Evolutionary conservation across 1,140 invertebrate genomes (phyloP).

Genomic region (Megalopta genalis): DNA sequence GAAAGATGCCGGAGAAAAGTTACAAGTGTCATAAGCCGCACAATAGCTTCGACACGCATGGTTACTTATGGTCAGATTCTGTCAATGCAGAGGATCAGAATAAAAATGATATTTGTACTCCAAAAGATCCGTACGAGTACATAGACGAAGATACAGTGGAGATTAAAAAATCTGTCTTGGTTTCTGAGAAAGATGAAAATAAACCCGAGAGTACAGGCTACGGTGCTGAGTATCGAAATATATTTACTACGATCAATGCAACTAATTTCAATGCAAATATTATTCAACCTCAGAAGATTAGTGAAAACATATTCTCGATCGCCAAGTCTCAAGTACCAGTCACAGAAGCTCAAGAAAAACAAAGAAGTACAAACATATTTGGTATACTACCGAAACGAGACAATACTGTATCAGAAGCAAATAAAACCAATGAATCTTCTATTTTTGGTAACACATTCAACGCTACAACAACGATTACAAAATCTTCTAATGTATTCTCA

Average conservation of each 20-base stretch:
- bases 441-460: not conserved
- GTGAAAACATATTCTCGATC: not conserved
- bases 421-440: not conserved
- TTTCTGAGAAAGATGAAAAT: slow-evolving; percentile 15
- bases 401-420: not conserved
- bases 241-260: slow-evolving; percentile 7
- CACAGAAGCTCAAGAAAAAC: not conserved
- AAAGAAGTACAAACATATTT: slow-evolving; percentile 17
- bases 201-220: not conserved
- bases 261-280: not conserved
- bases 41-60: slow-evolving; percentile 85
- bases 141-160: slow-evolving; percentile 49
- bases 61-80: slow-evolving; percentile 81
- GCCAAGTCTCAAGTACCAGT: not conserved
- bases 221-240: not conserved
- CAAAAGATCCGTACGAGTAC: slow-evolving; percentile 63
- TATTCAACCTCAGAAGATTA: not conserved
- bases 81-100: slow-evolving; percentile 81
- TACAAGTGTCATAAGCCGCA: slow-evolving; percentile 82
- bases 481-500: slow-evolving; percentile 28
- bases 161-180: not conserved
- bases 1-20: slow-evolving; percentile 78
- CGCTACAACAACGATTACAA: not conserved
- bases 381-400: not conserved
- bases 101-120: slow-evolving; percentile 23